Evolutionary conservation across 1,140 invertebrate species (phyloP).

Genomic region (Trichogramma pretiosum): DNA sequence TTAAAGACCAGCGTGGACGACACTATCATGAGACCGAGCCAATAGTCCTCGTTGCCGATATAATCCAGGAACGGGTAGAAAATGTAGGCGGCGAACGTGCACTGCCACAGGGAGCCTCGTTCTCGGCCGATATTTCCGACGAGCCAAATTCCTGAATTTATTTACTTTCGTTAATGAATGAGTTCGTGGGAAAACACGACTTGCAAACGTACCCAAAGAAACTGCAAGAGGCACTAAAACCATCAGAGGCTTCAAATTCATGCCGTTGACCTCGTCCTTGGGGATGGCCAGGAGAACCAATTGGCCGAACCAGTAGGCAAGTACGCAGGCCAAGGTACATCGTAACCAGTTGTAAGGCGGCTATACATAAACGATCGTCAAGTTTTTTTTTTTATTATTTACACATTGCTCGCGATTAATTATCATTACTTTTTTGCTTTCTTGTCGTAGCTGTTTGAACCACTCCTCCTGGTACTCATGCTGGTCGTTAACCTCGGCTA

Average conservation of each 20-base stretch:
- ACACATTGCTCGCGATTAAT: not conserved
- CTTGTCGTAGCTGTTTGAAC: constrained; percentile 52
- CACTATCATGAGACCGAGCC: constrained; percentile 58
- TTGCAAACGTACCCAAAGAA: not conserved
- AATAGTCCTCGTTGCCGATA: constrained; percentile 58
- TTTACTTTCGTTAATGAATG: not conserved
- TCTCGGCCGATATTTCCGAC: constrained; percentile 85
- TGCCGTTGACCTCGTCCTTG: constrained; percentile 58
- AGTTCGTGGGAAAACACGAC: not conserved
- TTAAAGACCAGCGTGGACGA: constrained; percentile 60
- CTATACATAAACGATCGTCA: constrained; percentile 40
- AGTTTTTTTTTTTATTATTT: too few species aligned
- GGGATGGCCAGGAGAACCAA: constrained; percentile 69
- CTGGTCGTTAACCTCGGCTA: constrained; percentile 77
- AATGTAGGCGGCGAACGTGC: constrained; percentile 60
- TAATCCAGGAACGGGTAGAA: constrained; percentile 57
- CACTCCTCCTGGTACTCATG: constrained; percentile 57
- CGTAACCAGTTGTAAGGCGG: constrained; percentile 70
- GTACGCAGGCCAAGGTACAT: constrained; percentile 66
- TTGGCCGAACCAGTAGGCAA: constrained; percentile 73
- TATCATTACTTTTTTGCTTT: constrained; percentile 39
- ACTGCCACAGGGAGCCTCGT: constrained; percentile 56
- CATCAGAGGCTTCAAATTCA: constrained; percentile 61
- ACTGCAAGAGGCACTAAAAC: not conserved
- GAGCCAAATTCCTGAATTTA: constrained; percentile 51